These are phyloP conservation scores for Eupelmus urozonus DNA, from an alignment of 2,888 invertebrate species.

Conservation along the genomic window DNA sequence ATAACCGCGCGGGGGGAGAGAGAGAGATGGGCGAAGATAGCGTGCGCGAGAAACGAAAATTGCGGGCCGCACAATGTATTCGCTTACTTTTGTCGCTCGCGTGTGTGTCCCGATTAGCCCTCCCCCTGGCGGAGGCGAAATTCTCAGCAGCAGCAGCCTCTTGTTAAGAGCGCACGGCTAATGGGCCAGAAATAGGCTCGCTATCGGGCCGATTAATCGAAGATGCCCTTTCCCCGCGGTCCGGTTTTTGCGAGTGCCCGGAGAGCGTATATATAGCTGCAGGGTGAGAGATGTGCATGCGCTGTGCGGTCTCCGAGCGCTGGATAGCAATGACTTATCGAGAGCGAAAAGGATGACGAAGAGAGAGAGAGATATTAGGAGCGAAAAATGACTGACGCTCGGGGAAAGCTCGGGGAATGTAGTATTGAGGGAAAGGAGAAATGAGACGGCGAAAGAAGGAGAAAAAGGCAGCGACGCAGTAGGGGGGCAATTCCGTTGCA, in stretches of 20 bases:
- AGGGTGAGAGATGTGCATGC: no score
- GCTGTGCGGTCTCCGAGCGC: no score
- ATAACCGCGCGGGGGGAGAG: no score
- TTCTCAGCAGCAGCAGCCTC: no score
- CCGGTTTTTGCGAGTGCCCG: neutral
- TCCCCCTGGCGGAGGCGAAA: neutral
- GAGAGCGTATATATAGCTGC: no score
- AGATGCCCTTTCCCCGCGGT: constrained; percentile 8
- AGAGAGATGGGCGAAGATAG: constrained; percentile 19
- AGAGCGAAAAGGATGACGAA: neutral
- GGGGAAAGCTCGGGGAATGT: neutral
- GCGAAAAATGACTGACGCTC: neutral
- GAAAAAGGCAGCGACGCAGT: constrained; percentile 18
- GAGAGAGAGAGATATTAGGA: neutral
- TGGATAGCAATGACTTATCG: neutral
- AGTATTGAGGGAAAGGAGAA: neutral
- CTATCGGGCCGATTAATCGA: constrained; percentile 35
- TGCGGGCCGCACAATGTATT: neutral
- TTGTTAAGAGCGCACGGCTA: no score
- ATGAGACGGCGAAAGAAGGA: neutral
- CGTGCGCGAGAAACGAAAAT: constrained; percentile 30
- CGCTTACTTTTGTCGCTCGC: neutral
- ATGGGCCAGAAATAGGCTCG: constrained; percentile 30
- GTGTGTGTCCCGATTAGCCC: constrained; percentile 1
- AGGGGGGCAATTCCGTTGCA: constrained; percentile 41